Conservation (phyloP, 1,140 invertebrate genomes). For the Temnothorax longispinosus region DNA sequence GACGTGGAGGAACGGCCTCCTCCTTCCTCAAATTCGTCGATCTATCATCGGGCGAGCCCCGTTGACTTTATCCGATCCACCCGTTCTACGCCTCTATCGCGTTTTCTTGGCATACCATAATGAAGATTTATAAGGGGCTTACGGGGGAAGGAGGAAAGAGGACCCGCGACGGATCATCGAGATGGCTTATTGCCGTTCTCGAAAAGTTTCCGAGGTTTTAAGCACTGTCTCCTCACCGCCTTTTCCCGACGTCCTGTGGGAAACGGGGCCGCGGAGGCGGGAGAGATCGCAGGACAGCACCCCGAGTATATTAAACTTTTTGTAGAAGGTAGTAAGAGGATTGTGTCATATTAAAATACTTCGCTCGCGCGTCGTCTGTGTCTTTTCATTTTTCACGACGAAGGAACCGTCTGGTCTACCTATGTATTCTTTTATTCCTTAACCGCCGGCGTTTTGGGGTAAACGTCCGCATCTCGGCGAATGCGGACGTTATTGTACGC, state of each 20-base stretch:
- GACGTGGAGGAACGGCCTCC: not conserved
- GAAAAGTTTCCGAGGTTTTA: conserved; percentile 76
- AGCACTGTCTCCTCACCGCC: conserved; percentile 29
- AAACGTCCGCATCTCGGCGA: not conserved
- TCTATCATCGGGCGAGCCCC: conserved; percentile 65
- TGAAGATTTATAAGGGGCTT: conserved; percentile 81
- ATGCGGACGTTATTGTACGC: not conserved
- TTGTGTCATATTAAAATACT: conserved; percentile 77
- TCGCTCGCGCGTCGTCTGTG: conserved; percentile 18
- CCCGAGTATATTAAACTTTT: conserved; percentile 78
- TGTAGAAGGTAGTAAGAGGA: conserved; percentile 75
- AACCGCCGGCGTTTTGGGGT: not conserved
- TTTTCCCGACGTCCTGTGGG: conserved; percentile 36
- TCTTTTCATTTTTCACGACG: conserved; percentile 25
- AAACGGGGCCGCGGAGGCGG: not conserved
- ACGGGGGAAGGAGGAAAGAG: conserved; percentile 7
- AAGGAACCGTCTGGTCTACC: conserved; percentile 41
- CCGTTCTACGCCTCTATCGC: conserved; percentile 63
- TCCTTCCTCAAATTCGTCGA: conserved; percentile 46
- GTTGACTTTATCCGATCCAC: conserved; percentile 69
- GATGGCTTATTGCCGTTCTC: conserved; percentile 78
- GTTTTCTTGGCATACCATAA: conserved; percentile 76
- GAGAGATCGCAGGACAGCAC: conserved; percentile 57
- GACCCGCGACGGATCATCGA: conserved; percentile 73
- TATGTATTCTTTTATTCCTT: conserved; percentile 26